phyloP scores from a whole-genome alignment of 2,797 vertebrate species.

The Spea hammondii region DNA sequence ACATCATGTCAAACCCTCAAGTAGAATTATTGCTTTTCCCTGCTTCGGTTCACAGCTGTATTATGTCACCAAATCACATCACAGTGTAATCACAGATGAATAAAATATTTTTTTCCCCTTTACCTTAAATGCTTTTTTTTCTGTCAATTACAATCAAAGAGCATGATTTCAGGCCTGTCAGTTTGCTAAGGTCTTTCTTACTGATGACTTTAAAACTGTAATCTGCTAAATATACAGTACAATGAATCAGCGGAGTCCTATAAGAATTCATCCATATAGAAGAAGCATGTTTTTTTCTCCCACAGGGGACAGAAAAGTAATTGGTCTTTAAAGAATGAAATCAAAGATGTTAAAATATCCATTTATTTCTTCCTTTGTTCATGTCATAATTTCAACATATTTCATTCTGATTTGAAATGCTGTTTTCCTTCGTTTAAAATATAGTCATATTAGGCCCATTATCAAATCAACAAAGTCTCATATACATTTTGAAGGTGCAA shows the following conservation, averaged over 20 bases:
- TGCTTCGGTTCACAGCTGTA: constrained; percentile 76
- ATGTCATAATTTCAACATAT: constrained; percentile 51
- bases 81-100: constrained; percentile 86
- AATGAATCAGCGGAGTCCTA: constrained; percentile 76
- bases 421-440: constrained; percentile 57
- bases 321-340: constrained; percentile 76
- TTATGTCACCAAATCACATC: constrained; percentile 87
- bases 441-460: constrained; percentile 56
- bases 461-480: constrained; percentile 61
- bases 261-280: constrained; percentile 77
- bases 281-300: constrained; percentile 62
- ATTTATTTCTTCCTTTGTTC: constrained; percentile 59
- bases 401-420: constrained; percentile 54
- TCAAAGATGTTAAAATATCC: constrained; percentile 71
- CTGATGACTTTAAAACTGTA: constrained; percentile 78
- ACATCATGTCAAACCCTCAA: constrained; percentile 71
- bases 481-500: constrained; percentile 61
- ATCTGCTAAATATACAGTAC: constrained; percentile 80
- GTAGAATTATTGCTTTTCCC: constrained; percentile 72
- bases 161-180: constrained; percentile 79
- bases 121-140: constrained; percentile 75
- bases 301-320: constrained; percentile 74
- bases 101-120: constrained; percentile 79
- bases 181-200: constrained; percentile 71
- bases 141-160: constrained; percentile 92